Evolutionary conservation across 2,113 vertebrate species (phyloP).

Genomic region (Microcebus jonahi): DNA sequence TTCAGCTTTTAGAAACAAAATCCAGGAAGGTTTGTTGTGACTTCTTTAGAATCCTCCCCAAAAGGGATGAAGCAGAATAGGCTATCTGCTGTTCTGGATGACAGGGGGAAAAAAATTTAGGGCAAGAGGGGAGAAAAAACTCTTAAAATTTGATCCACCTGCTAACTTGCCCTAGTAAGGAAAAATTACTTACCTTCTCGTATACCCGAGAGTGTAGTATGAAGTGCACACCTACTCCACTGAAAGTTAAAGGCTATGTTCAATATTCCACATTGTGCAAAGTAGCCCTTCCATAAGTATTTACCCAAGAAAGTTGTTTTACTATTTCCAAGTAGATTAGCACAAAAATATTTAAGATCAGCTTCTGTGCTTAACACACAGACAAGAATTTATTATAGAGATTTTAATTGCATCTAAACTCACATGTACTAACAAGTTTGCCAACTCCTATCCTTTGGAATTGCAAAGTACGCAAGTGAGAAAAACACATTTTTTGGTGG

Average conservation of each 20-base stretch:
- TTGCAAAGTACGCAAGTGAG: neutral
- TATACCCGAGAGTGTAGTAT: neutral
- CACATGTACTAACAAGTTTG: neutral
- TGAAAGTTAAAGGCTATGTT: neutral
- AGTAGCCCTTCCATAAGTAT: neutral
- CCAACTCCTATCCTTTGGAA: slow-evolving; percentile 17
- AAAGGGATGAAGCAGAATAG: neutral
- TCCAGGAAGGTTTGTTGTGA: neutral
- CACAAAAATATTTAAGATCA: neutral
- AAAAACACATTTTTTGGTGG: slow-evolving; percentile 34
- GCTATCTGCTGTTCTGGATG: neutral
- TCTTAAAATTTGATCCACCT: neutral
- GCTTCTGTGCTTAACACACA: neutral
- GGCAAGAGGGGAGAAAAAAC: fast-evolving
- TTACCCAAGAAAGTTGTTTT: neutral
- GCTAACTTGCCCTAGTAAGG: neutral
- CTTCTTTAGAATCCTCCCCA: neutral
- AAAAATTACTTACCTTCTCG: neutral
- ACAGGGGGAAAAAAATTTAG: neutral
- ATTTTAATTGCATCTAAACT: neutral
- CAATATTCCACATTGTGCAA: neutral
- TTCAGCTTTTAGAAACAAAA: slow-evolving; percentile 6
- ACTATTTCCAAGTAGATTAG: neutral
- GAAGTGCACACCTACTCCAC: neutral
- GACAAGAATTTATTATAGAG: neutral